These are phyloP conservation scores for Myanophis thanlyinensis DNA, from an alignment of 2,113 vertebrate genomes.

Conservation along the genomic window DNA sequence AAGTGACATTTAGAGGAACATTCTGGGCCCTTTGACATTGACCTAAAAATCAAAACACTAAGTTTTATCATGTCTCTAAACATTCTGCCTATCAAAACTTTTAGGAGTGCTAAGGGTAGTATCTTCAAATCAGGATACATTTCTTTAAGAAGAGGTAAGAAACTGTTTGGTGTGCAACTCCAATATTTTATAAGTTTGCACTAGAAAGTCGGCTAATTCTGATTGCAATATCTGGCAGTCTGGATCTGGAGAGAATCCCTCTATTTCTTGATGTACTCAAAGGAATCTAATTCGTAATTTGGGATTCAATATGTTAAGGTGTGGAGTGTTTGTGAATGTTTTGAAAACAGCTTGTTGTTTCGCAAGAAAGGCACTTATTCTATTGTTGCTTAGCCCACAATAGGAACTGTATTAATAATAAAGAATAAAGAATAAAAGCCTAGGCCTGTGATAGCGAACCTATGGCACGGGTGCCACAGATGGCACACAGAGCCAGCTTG, in stretches of 20 bases:
- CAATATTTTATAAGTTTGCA: not conserved
- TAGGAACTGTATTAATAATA: not conserved
- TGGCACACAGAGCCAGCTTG: too few relatives aligned
- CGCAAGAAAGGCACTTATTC: not conserved
- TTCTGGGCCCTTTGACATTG: not conserved
- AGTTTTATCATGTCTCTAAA: not conserved
- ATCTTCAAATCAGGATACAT: not conserved
- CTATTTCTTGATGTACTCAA: not conserved
- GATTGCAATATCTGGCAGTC: not conserved
- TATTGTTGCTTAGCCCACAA: not conserved
- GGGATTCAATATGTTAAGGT: not conserved
- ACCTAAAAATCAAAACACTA: not conserved
- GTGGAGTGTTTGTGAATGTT: not conserved
- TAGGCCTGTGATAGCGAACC: too few relatives aligned
- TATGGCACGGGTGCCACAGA: too few relatives aligned
- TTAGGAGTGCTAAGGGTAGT: not conserved
- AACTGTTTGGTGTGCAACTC: not conserved
- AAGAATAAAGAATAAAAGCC: not conserved
- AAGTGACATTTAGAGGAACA: not conserved
- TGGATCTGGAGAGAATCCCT: too few relatives aligned
- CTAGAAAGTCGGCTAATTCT: not conserved
- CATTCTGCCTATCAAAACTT: not conserved
- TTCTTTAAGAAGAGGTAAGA: not conserved
- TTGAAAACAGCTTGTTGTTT: not conserved
- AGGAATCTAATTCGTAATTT: constrained; percentile 28